Base-by-base conservation (phyloP, 2,113 vertebrate species). In the Bufo bufo region DNA sequence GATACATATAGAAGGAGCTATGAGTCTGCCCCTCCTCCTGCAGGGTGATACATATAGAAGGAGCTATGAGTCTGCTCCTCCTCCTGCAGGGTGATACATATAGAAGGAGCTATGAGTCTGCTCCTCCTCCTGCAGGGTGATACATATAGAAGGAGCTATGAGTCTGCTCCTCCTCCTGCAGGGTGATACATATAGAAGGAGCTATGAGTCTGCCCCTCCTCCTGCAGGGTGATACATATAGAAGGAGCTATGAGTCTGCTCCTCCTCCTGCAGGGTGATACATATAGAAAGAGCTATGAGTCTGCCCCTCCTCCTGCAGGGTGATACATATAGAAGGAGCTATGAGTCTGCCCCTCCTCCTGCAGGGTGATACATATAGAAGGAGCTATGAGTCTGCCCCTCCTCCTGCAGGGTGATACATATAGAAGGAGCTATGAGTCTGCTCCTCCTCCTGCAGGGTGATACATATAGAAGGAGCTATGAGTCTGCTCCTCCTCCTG, bases 331-430 rank as follows among this genome's bases (percentile, higher is more conserved):
- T 33, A 58, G 56, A 12, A 54, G 58, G 23, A 45, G 79, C 56
- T 61, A 43, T 81, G 58, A 59, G 33, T 63, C 33, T 61, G 4
- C 75, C 3, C 47, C 23, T 43, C 78, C 56, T 89, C 4, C 90
- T 81, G 58, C 92, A 98, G 97, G 91, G 89, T 97, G 92, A 93
- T 97, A 45, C 11, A 33, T 20, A 14, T 33, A 58, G 56, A 12
- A 4, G 58, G 23, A 19, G 58, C 56, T 61, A 17, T 81, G 58
- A 59, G 33, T 81, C 33, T 61, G 4, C 75, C 4, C 47, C 23
- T 43, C 78, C 56, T 89, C 4, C 90, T 81, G 58, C 92, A 98
- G 97, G 91, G 89, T 97, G 92, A 93, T 97, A n/a, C 11, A 33
- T 20, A 5, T 33, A 74, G 71, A 43, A 72, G 58, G 23, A 45